Evolutionary conservation across 2,797 vertebrate genomes (phyloP).

Genomic region (Scomberomorus guttatus): DNA sequence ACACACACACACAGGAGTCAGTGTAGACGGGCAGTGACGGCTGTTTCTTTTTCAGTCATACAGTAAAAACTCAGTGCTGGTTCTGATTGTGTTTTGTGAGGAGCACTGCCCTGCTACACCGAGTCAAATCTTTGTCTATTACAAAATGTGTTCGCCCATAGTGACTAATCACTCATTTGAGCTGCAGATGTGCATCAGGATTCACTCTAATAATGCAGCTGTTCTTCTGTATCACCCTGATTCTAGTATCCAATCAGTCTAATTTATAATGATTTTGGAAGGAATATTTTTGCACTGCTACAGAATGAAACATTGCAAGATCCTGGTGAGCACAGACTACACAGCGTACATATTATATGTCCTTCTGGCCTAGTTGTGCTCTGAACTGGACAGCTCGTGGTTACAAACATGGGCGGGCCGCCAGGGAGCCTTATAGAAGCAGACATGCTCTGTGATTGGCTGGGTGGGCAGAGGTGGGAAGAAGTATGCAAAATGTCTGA

Average conservation of each 20-base stretch:
- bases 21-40: slow-evolving; percentile 26
- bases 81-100: neutral
- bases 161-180: neutral
- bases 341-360: neutral
- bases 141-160: neutral
- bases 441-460: slow-evolving; percentile 71
- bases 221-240: neutral
- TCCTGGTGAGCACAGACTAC: neutral
- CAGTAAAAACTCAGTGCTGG: neutral
- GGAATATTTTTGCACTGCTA: too few species aligned
- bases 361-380: slow-evolving; percentile 6
- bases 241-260: neutral
- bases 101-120: slow-evolving; percentile 36
- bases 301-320: neutral
- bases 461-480: slow-evolving; percentile 37
- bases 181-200: neutral
- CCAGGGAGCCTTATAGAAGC: slow-evolving; percentile 55
- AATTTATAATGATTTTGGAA: too few species aligned
- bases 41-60: too few species aligned
- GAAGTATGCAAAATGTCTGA: slow-evolving; percentile 23
- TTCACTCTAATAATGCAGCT: slow-evolving; percentile 32
- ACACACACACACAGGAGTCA: slow-evolving; percentile 12
- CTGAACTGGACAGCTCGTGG: slow-evolving; percentile 14
- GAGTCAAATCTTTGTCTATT: neutral
- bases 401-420: slow-evolving; percentile 18